Percentiles rank a stretch among this genome's conserved stretches.
These are phyloP conservation scores for Athene cunicularia DNA, from an alignment of 2,113 vertebrate species.

Conservation along the genomic window DNA sequence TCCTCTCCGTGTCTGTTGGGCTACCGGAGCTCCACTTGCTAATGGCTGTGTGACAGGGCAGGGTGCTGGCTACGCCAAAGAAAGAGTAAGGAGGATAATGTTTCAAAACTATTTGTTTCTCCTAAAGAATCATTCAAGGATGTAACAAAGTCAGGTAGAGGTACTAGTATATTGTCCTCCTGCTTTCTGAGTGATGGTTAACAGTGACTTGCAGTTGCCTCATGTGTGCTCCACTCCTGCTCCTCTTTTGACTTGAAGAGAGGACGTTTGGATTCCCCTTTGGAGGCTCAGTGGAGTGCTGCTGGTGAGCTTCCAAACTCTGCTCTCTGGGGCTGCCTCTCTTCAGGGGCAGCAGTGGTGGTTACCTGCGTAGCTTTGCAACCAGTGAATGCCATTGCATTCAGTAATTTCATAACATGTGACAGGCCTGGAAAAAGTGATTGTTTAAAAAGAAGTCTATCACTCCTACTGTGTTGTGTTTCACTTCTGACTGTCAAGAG, in stretches of 20 bases:
- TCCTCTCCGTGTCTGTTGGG: neutral
- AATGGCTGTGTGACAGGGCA: neutral
- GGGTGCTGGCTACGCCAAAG: neutral
- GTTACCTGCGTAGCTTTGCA: neutral
- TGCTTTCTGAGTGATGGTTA: neutral
- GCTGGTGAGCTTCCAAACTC: neutral
- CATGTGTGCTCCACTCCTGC: accelerated
- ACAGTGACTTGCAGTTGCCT: neutral
- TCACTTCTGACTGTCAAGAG: neutral
- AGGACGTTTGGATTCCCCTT: neutral
- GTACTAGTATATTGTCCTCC: neutral
- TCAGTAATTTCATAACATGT: neutral
- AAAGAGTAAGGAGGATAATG: neutral
- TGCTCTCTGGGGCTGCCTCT: neutral
- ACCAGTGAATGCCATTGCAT: neutral
- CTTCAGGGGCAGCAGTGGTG: neutral
- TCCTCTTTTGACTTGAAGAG: neutral
- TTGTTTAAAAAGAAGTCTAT: neutral
- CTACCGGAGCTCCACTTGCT: neutral
- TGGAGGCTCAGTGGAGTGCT: neutral
- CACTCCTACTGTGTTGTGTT: neutral
- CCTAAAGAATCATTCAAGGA: neutral
- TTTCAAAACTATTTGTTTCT: neutral
- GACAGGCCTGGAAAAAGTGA: neutral
- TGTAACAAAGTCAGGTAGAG: neutral